Percentiles rank a stretch among this genome's conserved stretches.
Conservation (phyloP, 2,888 invertebrate species). For the Mythimna vitellina region DNA sequence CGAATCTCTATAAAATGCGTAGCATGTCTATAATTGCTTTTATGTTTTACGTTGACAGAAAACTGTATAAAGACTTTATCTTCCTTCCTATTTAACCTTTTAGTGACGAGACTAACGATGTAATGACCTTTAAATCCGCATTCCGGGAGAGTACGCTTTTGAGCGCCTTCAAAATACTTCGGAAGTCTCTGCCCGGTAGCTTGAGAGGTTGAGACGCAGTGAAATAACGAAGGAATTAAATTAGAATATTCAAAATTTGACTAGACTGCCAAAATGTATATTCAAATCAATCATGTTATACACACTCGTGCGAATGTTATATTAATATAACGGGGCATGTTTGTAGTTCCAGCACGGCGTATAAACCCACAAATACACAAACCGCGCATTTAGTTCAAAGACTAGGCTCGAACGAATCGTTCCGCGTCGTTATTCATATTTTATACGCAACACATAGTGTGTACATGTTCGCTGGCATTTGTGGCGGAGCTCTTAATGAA, state of each 20-base stretch:
- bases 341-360: conserved; percentile 34
- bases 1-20: conserved; percentile 26
- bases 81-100: conserved; percentile 47
- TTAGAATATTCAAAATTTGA: conserved; percentile 26
- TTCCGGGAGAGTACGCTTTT: conserved; percentile 38
- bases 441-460: conserved; percentile 47
- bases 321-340: conserved; percentile 35
- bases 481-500: conserved; percentile 76
- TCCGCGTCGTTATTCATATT: conserved; percentile 57
- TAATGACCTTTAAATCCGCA: conserved; percentile 57
- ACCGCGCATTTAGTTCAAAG: conserved; percentile 53
- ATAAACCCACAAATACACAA: conserved; percentile 40
- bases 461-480: conserved; percentile 61
- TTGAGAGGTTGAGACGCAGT: conserved; percentile 10
- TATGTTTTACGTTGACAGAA: too few relatives aligned
- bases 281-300: conserved; percentile 14
- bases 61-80: conserved; percentile 28
- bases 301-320: conserved; percentile 13
- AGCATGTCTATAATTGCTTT: conserved; percentile 18
- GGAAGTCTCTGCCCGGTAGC: conserved; percentile 28
- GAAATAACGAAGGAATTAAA: conserved; percentile 9
- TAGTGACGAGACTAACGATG: conserved; percentile 45
- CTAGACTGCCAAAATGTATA: conserved; percentile 4
- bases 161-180: conserved; percentile 37
- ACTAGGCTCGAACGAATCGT: conserved; percentile 53